phyloP scores from a whole-genome alignment of 2,888 invertebrate species.

The Dryobotodes eremita region DNA sequence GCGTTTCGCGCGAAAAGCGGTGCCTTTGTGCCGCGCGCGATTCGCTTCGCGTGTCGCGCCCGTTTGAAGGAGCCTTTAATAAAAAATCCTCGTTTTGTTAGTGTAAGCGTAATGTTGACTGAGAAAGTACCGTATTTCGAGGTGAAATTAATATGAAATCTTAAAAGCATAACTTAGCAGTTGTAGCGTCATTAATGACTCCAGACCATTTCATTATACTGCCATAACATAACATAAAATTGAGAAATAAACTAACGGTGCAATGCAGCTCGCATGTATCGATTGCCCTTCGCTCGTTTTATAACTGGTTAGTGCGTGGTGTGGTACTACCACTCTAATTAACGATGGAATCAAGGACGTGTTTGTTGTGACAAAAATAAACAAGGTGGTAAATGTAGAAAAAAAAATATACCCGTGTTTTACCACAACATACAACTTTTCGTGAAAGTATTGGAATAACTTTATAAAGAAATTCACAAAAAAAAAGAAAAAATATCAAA shows the following conservation, averaged over 20 bases:
- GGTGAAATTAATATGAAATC: background rate
- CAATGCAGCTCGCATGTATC: slow-evolving; percentile 22
- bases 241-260: slow-evolving; percentile 15
- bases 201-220: slow-evolving; percentile 7
- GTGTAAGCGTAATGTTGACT: background rate
- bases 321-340: slow-evolving; percentile 8
- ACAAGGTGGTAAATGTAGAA: background rate
- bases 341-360: slow-evolving; percentile 9
- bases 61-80: background rate
- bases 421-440: background rate
- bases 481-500: background rate
- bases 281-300: slow-evolving; percentile 21
- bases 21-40: no score
- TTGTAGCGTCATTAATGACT: background rate
- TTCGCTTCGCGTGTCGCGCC: no score
- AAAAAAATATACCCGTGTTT: background rate
- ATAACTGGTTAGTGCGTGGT: slow-evolving; percentile 35
- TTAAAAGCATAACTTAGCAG: background rate
- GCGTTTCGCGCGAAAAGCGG: no score
- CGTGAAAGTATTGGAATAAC: background rate
- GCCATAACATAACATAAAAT: background rate
- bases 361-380: background rate
- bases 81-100: background rate
- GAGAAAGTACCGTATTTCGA: background rate
- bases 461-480: background rate